Conservation (phyloP, 2,113 vertebrate species). For the Telmatochromis sp. region DNA sequence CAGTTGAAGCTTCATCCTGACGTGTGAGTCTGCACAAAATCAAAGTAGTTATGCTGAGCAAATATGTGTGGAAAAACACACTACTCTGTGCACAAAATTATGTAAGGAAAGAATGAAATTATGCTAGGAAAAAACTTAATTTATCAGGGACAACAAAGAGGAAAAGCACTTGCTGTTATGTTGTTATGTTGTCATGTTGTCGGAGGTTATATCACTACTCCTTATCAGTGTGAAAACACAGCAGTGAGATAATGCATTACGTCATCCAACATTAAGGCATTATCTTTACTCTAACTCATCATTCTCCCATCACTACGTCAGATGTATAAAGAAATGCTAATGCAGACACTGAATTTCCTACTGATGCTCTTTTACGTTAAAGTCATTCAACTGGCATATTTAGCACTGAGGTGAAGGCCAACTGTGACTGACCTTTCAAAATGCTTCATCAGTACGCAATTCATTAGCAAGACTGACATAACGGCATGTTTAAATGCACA, state of each 20-base stretch:
- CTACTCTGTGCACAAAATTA: background rate
- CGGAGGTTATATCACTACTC: background rate
- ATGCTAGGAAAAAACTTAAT: background rate
- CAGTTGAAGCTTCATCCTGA: background rate
- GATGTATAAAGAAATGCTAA: background rate
- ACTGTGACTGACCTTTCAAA: background rate
- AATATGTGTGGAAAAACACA: background rate
- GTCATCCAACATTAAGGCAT: background rate
- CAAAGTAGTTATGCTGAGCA: background rate
- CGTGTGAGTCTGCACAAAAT: background rate
- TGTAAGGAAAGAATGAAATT: background rate
- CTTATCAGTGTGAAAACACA: background rate
- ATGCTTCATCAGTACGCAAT: background rate
- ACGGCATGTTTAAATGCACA: background rate
- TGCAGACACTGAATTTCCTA: background rate
- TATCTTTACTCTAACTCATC: background rate
- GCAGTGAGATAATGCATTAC: background rate
- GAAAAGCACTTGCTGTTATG: background rate
- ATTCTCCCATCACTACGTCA: background rate
- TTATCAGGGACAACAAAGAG: background rate
- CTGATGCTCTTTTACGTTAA: background rate
- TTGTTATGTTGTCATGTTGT: background rate
- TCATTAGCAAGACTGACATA: background rate
- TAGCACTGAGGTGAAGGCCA: background rate
- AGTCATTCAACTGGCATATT: background rate